Evolutionary conservation across 2,113 vertebrate genomes (phyloP).

Genomic region (Lucifuga dentata): DNA sequence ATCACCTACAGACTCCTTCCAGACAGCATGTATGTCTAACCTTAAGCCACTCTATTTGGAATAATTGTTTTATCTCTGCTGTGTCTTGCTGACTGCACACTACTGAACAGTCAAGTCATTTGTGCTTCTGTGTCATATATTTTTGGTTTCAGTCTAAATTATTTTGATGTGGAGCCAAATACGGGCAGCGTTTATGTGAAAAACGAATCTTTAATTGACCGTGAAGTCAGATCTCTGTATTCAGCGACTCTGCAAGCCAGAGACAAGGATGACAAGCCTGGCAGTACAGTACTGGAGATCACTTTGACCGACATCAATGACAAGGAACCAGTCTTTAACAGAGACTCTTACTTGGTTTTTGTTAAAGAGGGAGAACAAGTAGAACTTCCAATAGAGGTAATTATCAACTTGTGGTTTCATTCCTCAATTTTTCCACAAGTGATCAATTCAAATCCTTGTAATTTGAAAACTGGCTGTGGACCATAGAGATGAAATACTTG

Average conservation of each 20-base stretch:
- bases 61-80: no score
- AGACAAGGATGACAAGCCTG: constrained; percentile 76
- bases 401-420: no score
- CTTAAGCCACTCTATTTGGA: not conserved
- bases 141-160: constrained; percentile 71
- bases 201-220: constrained; percentile 79
- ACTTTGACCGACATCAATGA: constrained; percentile 89
- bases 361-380: constrained; percentile 80
- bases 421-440: no score
- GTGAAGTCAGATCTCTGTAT: constrained; percentile 84
- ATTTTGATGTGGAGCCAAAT: constrained; percentile 79
- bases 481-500: no score
- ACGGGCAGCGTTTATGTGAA: constrained; percentile 83
- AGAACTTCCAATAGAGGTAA: constrained; percentile 80
- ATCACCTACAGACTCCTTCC: constrained; percentile 90
- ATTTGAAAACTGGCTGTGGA: no score
- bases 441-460: no score
- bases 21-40: constrained; percentile 85
- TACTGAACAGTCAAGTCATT: not conserved
- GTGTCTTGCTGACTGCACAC: not conserved
- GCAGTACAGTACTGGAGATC: constrained; percentile 85
- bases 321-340: constrained; percentile 73
- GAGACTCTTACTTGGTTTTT: constrained; percentile 81
- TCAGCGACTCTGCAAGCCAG: constrained; percentile 88
- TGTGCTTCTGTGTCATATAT: not conserved